These are phyloP conservation scores for Iguana delicatissima DNA, from an alignment of 2,797 vertebrate species.

Conservation along the genomic window DNA sequence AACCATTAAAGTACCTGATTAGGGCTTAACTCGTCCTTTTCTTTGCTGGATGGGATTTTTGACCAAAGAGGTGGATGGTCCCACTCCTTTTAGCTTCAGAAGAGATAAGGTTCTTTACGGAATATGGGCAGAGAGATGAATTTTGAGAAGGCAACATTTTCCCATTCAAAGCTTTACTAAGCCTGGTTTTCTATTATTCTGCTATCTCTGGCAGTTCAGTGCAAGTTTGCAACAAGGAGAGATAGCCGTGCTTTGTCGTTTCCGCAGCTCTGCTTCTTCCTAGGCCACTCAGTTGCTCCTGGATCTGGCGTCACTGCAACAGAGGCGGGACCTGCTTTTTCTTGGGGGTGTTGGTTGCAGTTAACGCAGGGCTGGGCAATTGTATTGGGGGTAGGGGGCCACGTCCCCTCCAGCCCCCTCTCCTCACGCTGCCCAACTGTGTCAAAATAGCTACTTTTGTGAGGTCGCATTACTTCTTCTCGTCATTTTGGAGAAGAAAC, in stretches of 20 bases:
- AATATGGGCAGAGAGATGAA: conserved; percentile 1
- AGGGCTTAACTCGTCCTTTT: background rate
- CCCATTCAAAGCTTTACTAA: background rate
- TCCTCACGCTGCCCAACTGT: too few relatives aligned
- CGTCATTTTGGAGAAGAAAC: too few relatives aligned
- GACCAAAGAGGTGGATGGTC: accelerated
- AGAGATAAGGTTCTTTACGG: background rate
- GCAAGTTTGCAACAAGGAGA: conserved; percentile 1
- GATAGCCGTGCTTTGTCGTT: accelerated
- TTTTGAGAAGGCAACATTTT: background rate
- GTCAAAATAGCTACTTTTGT: too few relatives aligned
- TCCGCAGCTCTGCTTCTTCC: background rate
- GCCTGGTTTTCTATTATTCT: background rate
- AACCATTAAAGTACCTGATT: background rate
- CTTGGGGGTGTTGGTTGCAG: background rate
- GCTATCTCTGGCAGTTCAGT: background rate
- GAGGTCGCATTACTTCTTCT: too few relatives aligned
- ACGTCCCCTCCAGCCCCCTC: too few relatives aligned
- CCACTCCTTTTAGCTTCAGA: background rate
- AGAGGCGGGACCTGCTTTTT: background rate
- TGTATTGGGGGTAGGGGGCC: too few relatives aligned
- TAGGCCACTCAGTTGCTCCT: background rate
- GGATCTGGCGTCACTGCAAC: background rate
- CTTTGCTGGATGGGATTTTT: background rate
- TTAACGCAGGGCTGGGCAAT: background rate